Evolutionary conservation across 2,797 vertebrate species (phyloP), one percentile per base, ranked within the genome.

Genomic region (Clamator glandarius): DNA sequence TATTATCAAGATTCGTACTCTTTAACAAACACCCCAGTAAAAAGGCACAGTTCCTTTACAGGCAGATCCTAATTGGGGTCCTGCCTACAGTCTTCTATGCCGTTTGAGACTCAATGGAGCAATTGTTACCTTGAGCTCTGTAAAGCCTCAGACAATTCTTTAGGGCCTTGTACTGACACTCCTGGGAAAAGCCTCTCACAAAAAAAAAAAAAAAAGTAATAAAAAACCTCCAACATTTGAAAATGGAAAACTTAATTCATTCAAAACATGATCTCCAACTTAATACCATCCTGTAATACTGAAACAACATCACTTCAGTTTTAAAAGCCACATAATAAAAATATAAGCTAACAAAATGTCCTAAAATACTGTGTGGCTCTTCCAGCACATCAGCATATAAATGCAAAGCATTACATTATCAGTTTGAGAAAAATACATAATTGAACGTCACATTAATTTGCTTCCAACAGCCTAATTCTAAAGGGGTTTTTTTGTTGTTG

Each of bases 111-210:
- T 96, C 96, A 97, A 97, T 95, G 91, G 94, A 87, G 94, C 93
- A 94, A 97, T 97, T 98, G 97, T 97, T 97, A 97, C 96, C 72
- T 96, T 96, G 91, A 96, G 88, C 95, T 97, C 92, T 89, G 89
- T 81, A 97, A 96, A 97, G 96, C 94, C 90, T 95, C 92, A 91
- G 90, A 96, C 88, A 87, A 94, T 95, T 97, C 97, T 97, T 95
- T 69, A 94, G 84, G 89, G 95, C 91, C 90, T 89, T 95, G 91
- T 90, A 93, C 81, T 57, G 76, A 97, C 93, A 96, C 96, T 97
- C 97, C 94, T 97, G 96, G 95, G 97, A 97, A 96, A 97, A 96
- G 41, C 62, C 59, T 13, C 64, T 92, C 55, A 97, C 80, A 97
- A 96, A 96, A 93, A 58, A 26, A 29, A 97, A 96, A 96, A 93